These are phyloP conservation scores for Tenrec ecaudatus DNA, from an alignment of 2,113 vertebrate species.

Conservation along the genomic window DNA sequence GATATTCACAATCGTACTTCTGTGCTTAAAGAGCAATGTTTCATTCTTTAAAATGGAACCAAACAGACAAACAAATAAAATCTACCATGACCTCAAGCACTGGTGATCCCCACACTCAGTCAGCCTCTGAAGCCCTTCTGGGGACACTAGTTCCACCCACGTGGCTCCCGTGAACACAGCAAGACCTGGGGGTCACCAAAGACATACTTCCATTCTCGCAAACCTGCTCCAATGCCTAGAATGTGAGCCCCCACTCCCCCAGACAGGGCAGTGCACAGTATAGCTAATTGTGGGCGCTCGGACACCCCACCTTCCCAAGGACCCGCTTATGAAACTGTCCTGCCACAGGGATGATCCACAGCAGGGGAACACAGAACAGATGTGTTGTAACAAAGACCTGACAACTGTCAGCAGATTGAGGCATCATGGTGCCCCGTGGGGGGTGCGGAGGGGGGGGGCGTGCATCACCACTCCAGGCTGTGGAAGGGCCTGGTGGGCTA, in stretches of 20 bases:
- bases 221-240: background rate
- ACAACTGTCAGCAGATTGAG: background rate
- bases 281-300: background rate
- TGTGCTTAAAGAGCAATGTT: background rate
- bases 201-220: background rate
- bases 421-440: rapidly evolving
- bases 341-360: background rate
- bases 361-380: background rate
- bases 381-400: background rate
- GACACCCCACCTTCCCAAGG: background rate
- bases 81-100: background rate
- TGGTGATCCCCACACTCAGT: background rate
- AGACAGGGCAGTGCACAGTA: background rate
- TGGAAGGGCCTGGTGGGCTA: background rate
- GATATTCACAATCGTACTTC: background rate
- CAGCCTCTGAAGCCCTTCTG: background rate
- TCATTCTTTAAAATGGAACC: slow-evolving; percentile 2
- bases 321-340: background rate
- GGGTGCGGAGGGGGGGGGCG: background rate
- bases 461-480: background rate
- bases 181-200: background rate
- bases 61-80: background rate
- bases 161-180: background rate
- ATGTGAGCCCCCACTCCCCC: background rate
- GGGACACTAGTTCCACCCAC: background rate